Percentiles rank a stretch among this genome's conserved stretches.
Conservation (phyloP, 2,113 vertebrate genomes). For the Centropus bengalensis region DNA sequence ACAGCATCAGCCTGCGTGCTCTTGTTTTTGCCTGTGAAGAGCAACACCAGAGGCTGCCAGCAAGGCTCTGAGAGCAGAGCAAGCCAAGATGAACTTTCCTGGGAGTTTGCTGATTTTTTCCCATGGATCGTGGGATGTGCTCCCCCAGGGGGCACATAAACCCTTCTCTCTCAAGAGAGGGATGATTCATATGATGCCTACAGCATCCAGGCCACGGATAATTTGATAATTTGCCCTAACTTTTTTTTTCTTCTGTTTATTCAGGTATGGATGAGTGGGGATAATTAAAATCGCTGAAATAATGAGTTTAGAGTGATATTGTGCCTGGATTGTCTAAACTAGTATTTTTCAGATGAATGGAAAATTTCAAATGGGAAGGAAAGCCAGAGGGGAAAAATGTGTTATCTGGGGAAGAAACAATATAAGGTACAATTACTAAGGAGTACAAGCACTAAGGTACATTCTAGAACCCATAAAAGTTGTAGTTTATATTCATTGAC, state of each 20-base stretch:
- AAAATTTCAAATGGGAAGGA: background rate
- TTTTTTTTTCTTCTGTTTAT: background rate
- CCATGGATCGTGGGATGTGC: background rate
- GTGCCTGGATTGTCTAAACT: slow-evolving; percentile 16
- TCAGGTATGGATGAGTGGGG: background rate
- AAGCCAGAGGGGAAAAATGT: background rate
- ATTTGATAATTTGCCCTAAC: slow-evolving; percentile 21
- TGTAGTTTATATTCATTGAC: background rate
- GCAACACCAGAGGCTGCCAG: background rate
- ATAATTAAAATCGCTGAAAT: slow-evolving; percentile 47
- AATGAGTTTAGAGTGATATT: slow-evolving; percentile 40
- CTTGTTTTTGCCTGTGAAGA: background rate
- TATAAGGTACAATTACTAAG: background rate
- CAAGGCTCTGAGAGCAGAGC: background rate
- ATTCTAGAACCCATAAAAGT: background rate
- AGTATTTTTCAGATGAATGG: slow-evolving; percentile 15
- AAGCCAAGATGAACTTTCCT: background rate
- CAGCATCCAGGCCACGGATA: background rate
- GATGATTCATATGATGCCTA: background rate
- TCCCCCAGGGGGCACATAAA: background rate
- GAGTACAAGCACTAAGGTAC: background rate
- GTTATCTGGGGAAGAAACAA: slow-evolving; percentile 15
- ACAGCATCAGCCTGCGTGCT: background rate
- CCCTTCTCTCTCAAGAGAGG: background rate
- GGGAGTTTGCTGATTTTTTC: background rate